Evolutionary conservation across 2,888 invertebrate genomes (phyloP), one percentile per base, ranked within the genome.

Genomic region (Macrophya annulata): DNA sequence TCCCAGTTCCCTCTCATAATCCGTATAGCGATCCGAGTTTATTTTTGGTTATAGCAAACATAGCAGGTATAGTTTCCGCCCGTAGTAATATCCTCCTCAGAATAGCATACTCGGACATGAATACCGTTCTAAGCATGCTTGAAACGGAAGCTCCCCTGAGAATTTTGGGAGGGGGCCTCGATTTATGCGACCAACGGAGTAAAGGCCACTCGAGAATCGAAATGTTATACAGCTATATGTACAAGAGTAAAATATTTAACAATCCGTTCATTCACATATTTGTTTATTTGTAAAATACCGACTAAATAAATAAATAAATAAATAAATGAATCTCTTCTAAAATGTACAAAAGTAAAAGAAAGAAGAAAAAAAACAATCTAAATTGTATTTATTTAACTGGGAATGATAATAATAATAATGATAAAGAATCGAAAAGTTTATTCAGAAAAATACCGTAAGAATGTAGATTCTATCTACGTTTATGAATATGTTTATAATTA

Each of bases 71-170:
- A n/a, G 3, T 62, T 25, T 62, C 10, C 62, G 21, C 25, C 62
- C 62, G 25, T 62, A 62, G n/a, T n/a, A n/a, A 62, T 62, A 62
- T 62, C 62, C 25, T 21, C 25, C 1, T 25, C 62, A 21, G n/a
- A 62, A 25, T 25, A 62, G 21, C 21, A 21, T 62, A 62, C 62
- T 62, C 62, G 62, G 62, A 62, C 25, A 21, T 62, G 62, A 62
- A n/a, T 62, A 25, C 10, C 62, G 9, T 25, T 62, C 62, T n/a
- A 62, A 62, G 25, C 62, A 62, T 62, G 62, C 62, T n/a, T 62
- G 25, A 25, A 62, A 62, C 62, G 62, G 62, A 62, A 62, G 62
- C 62, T 62, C 10, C 62, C 62, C 62, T 62, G 62, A 21, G 62
- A n/a, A 25, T n/a, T 25, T 10, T n/a, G n/a, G n/a, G n/a, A n/a